A percentile compares a stretch with the other conserved stretches of the same genome.
These are phyloP conservation scores for Corythaeola cristata DNA, from an alignment of 2,113 vertebrate genomes.

Conservation along the genomic window DNA sequence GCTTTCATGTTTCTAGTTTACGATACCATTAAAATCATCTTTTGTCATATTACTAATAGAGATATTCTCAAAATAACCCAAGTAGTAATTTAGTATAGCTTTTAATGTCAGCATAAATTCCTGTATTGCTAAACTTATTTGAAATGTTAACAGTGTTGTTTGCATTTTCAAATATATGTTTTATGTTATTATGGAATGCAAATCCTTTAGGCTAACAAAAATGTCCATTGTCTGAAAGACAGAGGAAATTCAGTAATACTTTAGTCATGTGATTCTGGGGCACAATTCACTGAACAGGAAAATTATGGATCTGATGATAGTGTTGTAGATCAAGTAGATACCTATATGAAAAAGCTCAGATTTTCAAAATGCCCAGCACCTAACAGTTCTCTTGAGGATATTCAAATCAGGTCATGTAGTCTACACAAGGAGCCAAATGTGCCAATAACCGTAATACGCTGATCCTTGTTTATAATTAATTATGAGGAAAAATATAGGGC, in stretches of 20 bases:
- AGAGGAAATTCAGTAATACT: not conserved
- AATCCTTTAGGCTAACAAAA: not conserved
- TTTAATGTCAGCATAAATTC: conserved; percentile 72
- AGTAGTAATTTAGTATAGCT: conserved; percentile 51
- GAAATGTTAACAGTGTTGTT: conserved; percentile 63
- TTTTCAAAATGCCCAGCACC: not conserved
- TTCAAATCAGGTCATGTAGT: not conserved
- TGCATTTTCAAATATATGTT: conserved; percentile 52
- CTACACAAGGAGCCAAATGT: not conserved
- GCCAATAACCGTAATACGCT: not conserved
- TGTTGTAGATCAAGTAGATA: not conserved
- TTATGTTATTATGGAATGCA: not conserved
- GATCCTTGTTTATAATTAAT: not conserved
- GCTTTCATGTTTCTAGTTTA: conserved; percentile 69
- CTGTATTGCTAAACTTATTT: conserved; percentile 56
- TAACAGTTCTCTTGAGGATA: not conserved
- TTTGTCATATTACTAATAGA: conserved; percentile 66
- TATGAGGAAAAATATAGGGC: not conserved
- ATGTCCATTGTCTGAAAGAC: not conserved
- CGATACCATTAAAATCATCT: conserved; percentile 66
- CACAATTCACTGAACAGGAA: not conserved
- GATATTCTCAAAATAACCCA: conserved; percentile 66
- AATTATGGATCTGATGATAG: not conserved
- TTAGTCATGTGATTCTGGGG: not conserved
- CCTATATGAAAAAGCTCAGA: not conserved